Evolutionary conservation across 2,113 vertebrate species (phyloP), one percentile per base, ranked within the genome.

Genomic region (Podiceps cristatus): DNA sequence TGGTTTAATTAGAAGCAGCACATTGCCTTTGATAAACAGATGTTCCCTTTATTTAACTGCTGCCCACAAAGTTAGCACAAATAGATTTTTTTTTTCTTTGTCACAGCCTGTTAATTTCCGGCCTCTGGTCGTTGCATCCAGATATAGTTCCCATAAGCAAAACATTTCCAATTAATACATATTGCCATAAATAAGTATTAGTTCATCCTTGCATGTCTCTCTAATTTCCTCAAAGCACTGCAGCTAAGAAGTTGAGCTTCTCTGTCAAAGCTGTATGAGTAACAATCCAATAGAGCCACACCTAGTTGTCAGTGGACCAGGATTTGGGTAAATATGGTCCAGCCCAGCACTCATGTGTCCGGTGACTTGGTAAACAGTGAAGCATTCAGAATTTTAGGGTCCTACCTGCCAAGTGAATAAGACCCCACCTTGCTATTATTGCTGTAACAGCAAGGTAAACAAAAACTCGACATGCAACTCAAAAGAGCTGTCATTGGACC

Each of bases 1-100:
- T 59, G 58, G 96, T 95, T 97, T 98, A 98, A 98, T 98, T 98
- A 98, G 96, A 98, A 97, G 96, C 96, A 98, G 91, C 91, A 86
- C 67, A 90, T 94, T 92, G 92, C 79, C 37, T 97, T 98, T 95
- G 92, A 95, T 95, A 97, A 96, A 97, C 97, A 98, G 96, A 98
- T 98, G 97, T 98, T 97, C 95, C 62, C 59, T 97, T 95, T 97
- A 91, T 96, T 97, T 97, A 97, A 97, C 96, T 93, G 88, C 83
- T 97, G 82, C 84, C 68, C 27, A 1, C 97, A 96, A 93, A 96
- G 80, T 90, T 86, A 96, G 85, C 88, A 97, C 91, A 96, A 98
- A 97, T 88, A 95, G 33, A 44, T 53, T 67, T 75, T 37, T 92
- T 74, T 91, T 88, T 86, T 42, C 58, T 91, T 96, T 93, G 93